A percentile compares a stretch with the other conserved stretches of the same genome.
Evolutionary conservation across 2,797 vertebrate genomes (phyloP).

Genomic region (Pseudochromis fuscus): DNA sequence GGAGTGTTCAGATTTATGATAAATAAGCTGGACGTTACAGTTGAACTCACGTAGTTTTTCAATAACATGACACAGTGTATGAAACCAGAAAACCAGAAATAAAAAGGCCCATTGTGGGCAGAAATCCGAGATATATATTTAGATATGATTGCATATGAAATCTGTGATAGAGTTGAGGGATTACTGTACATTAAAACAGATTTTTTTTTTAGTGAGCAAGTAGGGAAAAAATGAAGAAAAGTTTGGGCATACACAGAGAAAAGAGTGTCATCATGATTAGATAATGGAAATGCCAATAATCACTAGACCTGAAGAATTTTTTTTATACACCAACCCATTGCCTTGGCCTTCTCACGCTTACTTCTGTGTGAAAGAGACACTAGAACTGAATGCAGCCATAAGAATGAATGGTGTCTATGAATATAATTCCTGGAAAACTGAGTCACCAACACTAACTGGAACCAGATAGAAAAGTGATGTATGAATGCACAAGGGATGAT

Average conservation of each 20-base stretch:
- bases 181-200: too few relatives aligned
- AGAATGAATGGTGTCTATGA: neutral
- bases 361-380: neutral
- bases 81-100: too few relatives aligned
- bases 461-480: neutral
- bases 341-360: neutral
- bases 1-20: too few relatives aligned
- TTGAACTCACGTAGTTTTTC: too few relatives aligned
- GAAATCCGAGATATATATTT: too few relatives aligned
- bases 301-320: neutral
- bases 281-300: conserved; percentile 11
- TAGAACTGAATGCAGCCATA: neutral
- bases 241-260: neutral
- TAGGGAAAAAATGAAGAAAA: neutral
- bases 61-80: too few relatives aligned
- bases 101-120: too few relatives aligned
- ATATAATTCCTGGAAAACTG: too few relatives aligned
- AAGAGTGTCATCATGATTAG: neutral
- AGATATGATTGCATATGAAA: too few relatives aligned
- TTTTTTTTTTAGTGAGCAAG: neutral
- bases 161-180: too few relatives aligned
- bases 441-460: neutral
- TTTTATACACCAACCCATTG: neutral
- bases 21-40: too few relatives aligned
- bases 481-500: neutral